Evolutionary conservation across 2,888 invertebrate species (phyloP).

Genomic region (Himalopsyche japonica): DNA sequence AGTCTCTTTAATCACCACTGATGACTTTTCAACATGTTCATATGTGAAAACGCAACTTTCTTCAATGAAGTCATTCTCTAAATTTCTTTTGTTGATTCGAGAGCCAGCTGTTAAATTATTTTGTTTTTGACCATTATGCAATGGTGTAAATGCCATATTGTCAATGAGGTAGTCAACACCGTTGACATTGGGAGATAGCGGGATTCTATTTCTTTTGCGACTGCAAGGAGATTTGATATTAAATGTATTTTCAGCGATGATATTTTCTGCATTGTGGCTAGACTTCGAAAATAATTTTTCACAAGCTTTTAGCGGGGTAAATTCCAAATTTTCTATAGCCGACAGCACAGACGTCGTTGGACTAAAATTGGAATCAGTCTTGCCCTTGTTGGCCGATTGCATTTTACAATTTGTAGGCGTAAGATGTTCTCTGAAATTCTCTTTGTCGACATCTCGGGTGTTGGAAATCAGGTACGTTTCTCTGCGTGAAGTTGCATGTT

Average conservation of each 20-base stretch:
- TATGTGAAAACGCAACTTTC: background rate
- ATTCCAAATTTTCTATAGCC: conserved; percentile 36
- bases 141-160: conserved; percentile 24
- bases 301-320: conserved; percentile 22
- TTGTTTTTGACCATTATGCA: background rate
- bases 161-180: conserved; percentile 18
- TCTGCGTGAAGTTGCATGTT: conserved; percentile 8
- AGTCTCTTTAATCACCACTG: background rate
- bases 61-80: background rate
- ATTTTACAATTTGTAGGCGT: background rate
- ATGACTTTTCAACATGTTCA: background rate
- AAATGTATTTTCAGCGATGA: background rate
- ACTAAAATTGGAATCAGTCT: background rate
- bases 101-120: background rate
- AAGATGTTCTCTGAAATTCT: conserved; percentile 9
- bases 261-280: background rate
- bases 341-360: conserved; percentile 22
- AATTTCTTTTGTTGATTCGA: background rate
- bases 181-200: background rate
- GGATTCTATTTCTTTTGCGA: background rate
- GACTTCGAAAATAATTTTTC: background rate
- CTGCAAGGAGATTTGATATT: background rate
- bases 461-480: conserved; percentile 32
- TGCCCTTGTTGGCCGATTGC: background rate
- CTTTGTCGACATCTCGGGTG: conserved; percentile 23